Conservation (phyloP, 2,797 vertebrate genomes). For the Momotus momota region DNA sequence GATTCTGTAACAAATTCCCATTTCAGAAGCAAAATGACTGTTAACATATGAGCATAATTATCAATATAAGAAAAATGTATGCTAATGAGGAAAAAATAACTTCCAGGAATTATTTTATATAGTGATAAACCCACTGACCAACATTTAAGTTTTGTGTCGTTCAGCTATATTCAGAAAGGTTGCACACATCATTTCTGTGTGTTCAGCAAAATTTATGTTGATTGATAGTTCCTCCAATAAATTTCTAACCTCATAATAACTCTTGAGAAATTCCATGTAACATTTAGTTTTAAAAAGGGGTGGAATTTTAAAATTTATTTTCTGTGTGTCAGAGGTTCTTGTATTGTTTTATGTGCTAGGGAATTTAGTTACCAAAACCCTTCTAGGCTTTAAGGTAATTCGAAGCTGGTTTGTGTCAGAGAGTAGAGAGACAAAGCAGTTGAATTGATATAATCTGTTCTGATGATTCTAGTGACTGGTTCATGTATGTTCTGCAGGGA, state of each 20-base stretch:
- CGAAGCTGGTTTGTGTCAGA: background rate
- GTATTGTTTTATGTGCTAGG: background rate
- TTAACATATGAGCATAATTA: background rate
- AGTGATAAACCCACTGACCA: background rate
- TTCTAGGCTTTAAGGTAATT: background rate
- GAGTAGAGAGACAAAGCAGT: background rate
- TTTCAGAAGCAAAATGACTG: background rate
- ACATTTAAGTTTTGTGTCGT: background rate
- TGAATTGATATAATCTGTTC: background rate
- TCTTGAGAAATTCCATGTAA: background rate
- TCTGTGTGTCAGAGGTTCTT: background rate
- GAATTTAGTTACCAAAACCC: background rate
- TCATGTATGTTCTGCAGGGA: background rate
- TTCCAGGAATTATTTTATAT: background rate
- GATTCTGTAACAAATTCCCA: background rate
- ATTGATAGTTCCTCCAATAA: background rate
- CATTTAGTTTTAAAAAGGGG: background rate
- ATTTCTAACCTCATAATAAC: background rate
- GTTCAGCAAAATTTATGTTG: background rate
- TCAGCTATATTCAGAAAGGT: background rate
- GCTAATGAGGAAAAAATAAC: background rate
- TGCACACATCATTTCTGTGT: background rate
- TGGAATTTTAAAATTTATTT: background rate
- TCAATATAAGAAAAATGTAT: background rate
- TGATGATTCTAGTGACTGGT: background rate